Evolutionary conservation across 2,113 vertebrate species (phyloP), one percentile per base, ranked within the genome.

Genomic region (Fulmarus glacialis): DNA sequence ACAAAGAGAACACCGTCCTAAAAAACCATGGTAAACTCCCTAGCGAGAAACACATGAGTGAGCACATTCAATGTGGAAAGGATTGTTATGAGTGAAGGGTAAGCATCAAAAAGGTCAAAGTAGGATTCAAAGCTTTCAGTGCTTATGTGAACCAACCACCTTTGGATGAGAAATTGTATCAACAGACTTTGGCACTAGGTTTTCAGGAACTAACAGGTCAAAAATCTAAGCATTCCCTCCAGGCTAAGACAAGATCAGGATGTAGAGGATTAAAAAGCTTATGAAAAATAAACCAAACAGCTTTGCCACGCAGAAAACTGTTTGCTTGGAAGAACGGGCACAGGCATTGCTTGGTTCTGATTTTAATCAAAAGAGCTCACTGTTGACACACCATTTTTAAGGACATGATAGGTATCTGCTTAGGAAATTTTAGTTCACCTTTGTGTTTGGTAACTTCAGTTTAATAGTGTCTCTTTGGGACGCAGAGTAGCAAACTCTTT

Each of bases 161-260:
- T 89, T 16, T 45, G 88, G 60, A 77, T 36, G 7, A 75, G 82
- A 63, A 85, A 78, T 27, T 63, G 18, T 30, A 50, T 75, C 83
- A 85, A 66, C 67, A 82, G 77, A n/a, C 62, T 75, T 53, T 64
- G 82, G 86, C 71, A 81, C 40, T 4, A 3, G 45, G 48, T 32
- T 93, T 93, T 87, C 89, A 91, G 86, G 86, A 97, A 70, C 68
- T 64, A 59, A 72, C 82, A 94, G 82, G 81, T 87, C 88, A 95
- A 77, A 95, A 96, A 75, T 43, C 82, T 82, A 66, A 91, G 84
- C 11, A 2, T 78, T 94, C 53, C 84, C 93, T 70, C n/a, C 82
- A 89, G 93, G 95, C 82, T 80, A 80, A 83, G 95, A 91, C 87
- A 96, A 92, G 73, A 95, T 74, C 80, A 97, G 93, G 96, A 96